A percentile compares a stretch with the other conserved stretches of the same genome.
Evolutionary conservation across 2,888 invertebrate species (phyloP).

Genomic region (Epinotia nisella): DNA sequence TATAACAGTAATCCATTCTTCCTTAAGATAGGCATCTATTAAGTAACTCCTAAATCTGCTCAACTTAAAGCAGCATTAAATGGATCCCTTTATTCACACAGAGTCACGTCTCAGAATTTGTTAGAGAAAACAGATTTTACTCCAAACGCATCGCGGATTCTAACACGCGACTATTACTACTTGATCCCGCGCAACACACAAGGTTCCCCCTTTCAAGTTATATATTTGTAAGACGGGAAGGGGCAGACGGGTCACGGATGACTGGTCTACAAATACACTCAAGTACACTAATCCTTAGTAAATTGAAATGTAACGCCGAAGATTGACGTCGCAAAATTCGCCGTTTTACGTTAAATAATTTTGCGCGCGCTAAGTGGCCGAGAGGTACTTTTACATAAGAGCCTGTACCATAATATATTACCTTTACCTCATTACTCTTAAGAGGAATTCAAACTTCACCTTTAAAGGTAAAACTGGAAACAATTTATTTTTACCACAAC

Average conservation of each 20-base stretch:
- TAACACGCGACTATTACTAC: slow-evolving; percentile 49
- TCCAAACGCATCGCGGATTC: slow-evolving; percentile 49
- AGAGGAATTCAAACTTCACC: too few relatives aligned
- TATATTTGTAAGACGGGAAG: slow-evolving; percentile 32
- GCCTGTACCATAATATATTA: neutral
- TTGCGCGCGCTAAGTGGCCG: slow-evolving; percentile 37
- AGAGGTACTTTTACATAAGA: neutral
- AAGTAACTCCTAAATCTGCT: slow-evolving; percentile 57
- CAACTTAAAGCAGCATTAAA: slow-evolving; percentile 60
- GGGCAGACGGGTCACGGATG: slow-evolving; percentile 41
- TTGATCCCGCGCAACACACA: slow-evolving; percentile 44
- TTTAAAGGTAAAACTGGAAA: too few relatives aligned
- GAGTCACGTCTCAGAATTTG: slow-evolving; percentile 61
- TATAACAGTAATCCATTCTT: slow-evolving; percentile 52
- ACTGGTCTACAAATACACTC: slow-evolving; percentile 49
- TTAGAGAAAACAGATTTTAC: slow-evolving; percentile 58
- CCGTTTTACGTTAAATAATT: slow-evolving; percentile 49
- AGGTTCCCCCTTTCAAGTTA: slow-evolving; percentile 26
- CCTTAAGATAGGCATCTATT: slow-evolving; percentile 59
- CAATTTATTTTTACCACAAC: too few relatives aligned
- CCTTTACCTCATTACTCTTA: neutral
- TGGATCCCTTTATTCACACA: slow-evolving; percentile 58
- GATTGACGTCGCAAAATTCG: slow-evolving; percentile 52
- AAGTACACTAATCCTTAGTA: slow-evolving; percentile 59
- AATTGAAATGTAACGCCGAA: slow-evolving; percentile 63